Conservation (phyloP, 1,140 invertebrate genomes). For the Drosophila rufa region DNA sequence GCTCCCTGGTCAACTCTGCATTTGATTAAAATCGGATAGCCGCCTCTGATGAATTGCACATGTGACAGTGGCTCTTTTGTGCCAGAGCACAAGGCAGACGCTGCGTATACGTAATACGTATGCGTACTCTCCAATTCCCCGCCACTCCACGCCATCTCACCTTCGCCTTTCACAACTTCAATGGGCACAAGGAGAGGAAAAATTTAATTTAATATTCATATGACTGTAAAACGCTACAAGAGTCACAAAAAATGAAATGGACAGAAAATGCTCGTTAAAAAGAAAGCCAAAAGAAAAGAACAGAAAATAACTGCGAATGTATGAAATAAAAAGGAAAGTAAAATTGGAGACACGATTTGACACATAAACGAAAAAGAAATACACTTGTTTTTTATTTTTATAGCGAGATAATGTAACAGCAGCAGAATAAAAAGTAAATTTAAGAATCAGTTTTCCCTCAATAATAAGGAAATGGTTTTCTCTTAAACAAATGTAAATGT, state of each 20-base stretch:
- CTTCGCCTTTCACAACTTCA: slow-evolving; percentile 31
- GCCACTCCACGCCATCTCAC: slow-evolving; percentile 11
- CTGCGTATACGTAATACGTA: slow-evolving; percentile 32
- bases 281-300: slow-evolving; percentile 36
- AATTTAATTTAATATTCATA: slow-evolving; percentile 71
- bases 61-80: slow-evolving; percentile 33
- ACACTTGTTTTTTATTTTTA: background rate
- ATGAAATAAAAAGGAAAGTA: slow-evolving; percentile 29
- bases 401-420: no score
- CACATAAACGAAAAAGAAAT: slow-evolving; percentile 5
- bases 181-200: slow-evolving; percentile 7
- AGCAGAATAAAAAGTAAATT: background rate
- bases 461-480: background rate
- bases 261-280: slow-evolving; percentile 55
- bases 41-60: slow-evolving; percentile 62
- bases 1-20: slow-evolving; percentile 60
- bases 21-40: slow-evolving; percentile 75
- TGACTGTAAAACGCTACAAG: slow-evolving; percentile 57
- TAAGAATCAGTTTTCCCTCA: background rate
- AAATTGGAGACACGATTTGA: background rate
- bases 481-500: no score
- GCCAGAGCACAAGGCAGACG: slow-evolving; percentile 19
- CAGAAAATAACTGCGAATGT: slow-evolving; percentile 18
- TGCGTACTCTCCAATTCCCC: slow-evolving; percentile 19
- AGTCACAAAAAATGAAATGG: slow-evolving; percentile 56